Evolutionary conservation across 2,888 invertebrate species (phyloP).

Genomic region (Hylaea fasciaria): DNA sequence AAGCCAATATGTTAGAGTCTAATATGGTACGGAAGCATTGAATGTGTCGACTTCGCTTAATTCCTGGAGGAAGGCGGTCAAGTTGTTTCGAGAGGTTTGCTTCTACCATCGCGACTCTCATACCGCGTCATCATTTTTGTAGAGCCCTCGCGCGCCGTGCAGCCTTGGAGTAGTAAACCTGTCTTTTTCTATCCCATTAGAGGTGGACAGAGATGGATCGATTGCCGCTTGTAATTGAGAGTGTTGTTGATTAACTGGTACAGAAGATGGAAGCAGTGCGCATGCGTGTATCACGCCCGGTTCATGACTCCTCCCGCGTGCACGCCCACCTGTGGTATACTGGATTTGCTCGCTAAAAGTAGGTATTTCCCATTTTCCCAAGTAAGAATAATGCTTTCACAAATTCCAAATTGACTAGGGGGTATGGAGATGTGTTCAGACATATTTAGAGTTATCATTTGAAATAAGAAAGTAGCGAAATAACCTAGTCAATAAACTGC

Average conservation of each 20-base stretch:
- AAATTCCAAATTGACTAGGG: not conserved
- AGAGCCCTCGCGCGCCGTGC: conserved; percentile 67
- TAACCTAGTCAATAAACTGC: conserved; percentile 2
- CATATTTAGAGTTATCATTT: not conserved
- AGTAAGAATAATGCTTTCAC: not conserved
- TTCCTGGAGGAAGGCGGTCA: conserved; percentile 75
- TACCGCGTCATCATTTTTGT: conserved; percentile 69
- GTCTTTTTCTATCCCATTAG: conserved; percentile 70
- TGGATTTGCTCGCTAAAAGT: conserved; percentile 48
- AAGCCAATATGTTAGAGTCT: conserved; percentile 36
- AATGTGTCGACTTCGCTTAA: conserved; percentile 69
- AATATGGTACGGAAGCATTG: conserved; percentile 38
- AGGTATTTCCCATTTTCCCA: conserved; percentile 58
- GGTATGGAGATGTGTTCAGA: not conserved
- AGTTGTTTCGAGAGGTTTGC: conserved; percentile 70
- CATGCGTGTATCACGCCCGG: conserved; percentile 78
- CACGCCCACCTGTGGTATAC: conserved; percentile 81
- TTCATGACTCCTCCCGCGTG: conserved; percentile 71
- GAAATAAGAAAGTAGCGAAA: not conserved
- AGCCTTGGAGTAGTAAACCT: conserved; percentile 51
- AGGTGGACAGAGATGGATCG: conserved; percentile 66
- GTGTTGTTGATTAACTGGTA: conserved; percentile 54
- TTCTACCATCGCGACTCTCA: conserved; percentile 54
- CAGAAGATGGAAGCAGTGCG: conserved; percentile 60
- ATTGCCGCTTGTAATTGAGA: conserved; percentile 57